Evolutionary conservation across 2,797 vertebrate genomes (phyloP), one percentile per base, ranked within the genome.

Genomic region (Tangara arthus): DNA sequence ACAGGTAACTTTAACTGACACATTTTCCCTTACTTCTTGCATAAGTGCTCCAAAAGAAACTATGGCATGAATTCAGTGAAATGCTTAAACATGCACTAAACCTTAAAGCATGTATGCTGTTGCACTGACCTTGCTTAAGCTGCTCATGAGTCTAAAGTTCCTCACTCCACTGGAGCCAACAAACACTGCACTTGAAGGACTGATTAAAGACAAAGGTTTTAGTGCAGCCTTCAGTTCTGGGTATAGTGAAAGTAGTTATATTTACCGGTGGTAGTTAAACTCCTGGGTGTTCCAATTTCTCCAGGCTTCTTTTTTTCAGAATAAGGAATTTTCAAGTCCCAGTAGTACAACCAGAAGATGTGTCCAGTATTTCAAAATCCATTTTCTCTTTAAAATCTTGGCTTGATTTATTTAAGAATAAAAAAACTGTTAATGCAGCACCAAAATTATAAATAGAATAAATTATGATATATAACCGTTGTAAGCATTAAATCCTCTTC

Each of bases 401-500:
- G 21, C 18, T 26, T 73, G 49, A 19, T 56, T 52, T 83, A 61
- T 59, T 65, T 30, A 6, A 34, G 30, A 56, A 27, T 68, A 49
- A 55, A 46, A 35, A 27, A 56, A 69, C 9, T 63, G 44, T 64
- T 91, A 76, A 73, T 77, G 64, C 34, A 82, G n/a, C 27, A 82
- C 27, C n/a, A 84, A 93, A 85, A 65, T 89, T 52, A 79, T 79
- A 87, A 90, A 88, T 84, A 87, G 82, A 88, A 84, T 83, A 94
- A 95, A 90, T 91, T 71, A 73, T 30, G 55, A 91, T 68, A 35
- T 35, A 53, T 61, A 82, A 90, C 18, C 77, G 59, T 85, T 89
- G 37, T 50, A 84, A 85, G 42, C 68, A 88, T 95, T 84, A 94
- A 82, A 79, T 93, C 27, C 64, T 93, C 77, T 90, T 97, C 97